Percentiles rank a stretch among this genome's conserved stretches.
Conservation (phyloP, 2,888 invertebrate genomes). For the Drosophila tanythrix region DNA sequence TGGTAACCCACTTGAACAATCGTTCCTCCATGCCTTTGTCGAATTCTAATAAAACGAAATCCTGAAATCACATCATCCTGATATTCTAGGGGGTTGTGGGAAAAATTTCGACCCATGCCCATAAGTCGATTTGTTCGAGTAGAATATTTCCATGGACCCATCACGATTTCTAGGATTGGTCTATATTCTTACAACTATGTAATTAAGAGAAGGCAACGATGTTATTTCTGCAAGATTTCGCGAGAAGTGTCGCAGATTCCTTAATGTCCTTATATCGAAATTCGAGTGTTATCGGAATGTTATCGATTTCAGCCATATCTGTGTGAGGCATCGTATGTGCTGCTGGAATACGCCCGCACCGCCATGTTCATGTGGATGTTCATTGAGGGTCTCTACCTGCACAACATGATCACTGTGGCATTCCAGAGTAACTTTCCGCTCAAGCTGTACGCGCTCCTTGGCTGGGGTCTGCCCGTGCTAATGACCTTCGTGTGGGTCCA, state of each 20-base stretch:
- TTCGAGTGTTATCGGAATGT: not conserved
- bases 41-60: not conserved
- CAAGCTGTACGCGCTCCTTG: constrained; percentile 88
- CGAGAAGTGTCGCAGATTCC: not conserved
- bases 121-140: not conserved
- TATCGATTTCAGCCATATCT: constrained; percentile 88
- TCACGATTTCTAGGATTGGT: no score
- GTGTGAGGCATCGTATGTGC: constrained; percentile 91
- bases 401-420: constrained; percentile 92
- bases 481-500: constrained; percentile 90
- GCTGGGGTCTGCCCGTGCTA: constrained; percentile 91
- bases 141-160: no score
- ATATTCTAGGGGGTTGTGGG: not conserved
- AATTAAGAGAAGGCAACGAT: not conserved
- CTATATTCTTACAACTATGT: not conserved
- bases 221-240: not conserved
- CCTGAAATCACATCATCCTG: not conserved
- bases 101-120: not conserved
- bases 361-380: constrained; percentile 99
- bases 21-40: not conserved
- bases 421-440: constrained; percentile 87
- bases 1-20: not conserved
- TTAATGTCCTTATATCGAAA: not conserved
- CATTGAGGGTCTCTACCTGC: constrained; percentile 95
- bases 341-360: constrained; percentile 95